These are phyloP conservation scores for Hybos culiciformis DNA, from an alignment of 2,888 invertebrate species.

Conservation along the genomic window DNA sequence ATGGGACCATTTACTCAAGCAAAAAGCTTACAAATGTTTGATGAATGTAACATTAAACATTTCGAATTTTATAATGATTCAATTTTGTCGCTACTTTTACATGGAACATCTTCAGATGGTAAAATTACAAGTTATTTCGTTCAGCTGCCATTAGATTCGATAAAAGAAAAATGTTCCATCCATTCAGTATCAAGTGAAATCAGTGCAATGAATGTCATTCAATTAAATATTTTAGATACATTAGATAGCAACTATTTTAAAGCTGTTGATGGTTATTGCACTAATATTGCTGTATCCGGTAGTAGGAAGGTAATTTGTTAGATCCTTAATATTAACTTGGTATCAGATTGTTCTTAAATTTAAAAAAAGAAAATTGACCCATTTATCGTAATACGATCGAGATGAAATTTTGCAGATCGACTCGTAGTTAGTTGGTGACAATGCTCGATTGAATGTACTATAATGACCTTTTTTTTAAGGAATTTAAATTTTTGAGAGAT, in stretches of 20 bases:
- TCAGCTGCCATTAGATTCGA: conserved; percentile 33
- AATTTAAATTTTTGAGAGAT: too few species aligned
- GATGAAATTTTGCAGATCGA: too few species aligned
- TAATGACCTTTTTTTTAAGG: conserved; percentile 12
- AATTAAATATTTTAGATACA: conserved; percentile 41
- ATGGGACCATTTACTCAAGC: conserved; percentile 32
- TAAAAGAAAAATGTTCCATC: conserved; percentile 35
- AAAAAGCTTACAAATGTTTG: conserved; percentile 16
- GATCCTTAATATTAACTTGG: not conserved
- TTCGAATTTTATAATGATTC: conserved; percentile 56
- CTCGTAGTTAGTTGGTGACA: too few species aligned
- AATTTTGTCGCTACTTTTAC: conserved; percentile 55
- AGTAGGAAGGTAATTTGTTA: conserved; percentile 36
- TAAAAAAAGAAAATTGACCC: too few species aligned
- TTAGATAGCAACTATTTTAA: conserved; percentile 42
- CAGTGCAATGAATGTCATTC: conserved; percentile 20
- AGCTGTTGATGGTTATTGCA: conserved; percentile 49
- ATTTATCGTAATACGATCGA: too few species aligned
- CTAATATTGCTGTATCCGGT: conserved; percentile 70
- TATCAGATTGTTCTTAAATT: conserved; percentile 10
- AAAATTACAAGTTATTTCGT: conserved; percentile 38
- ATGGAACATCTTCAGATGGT: conserved; percentile 39
- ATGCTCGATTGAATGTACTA: too few species aligned
- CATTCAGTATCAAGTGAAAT: conserved; percentile 22
- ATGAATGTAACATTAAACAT: conserved; percentile 44